phyloP scores from a whole-genome alignment of 2,113 vertebrate genomes.

The Copsychus sechellarum region DNA sequence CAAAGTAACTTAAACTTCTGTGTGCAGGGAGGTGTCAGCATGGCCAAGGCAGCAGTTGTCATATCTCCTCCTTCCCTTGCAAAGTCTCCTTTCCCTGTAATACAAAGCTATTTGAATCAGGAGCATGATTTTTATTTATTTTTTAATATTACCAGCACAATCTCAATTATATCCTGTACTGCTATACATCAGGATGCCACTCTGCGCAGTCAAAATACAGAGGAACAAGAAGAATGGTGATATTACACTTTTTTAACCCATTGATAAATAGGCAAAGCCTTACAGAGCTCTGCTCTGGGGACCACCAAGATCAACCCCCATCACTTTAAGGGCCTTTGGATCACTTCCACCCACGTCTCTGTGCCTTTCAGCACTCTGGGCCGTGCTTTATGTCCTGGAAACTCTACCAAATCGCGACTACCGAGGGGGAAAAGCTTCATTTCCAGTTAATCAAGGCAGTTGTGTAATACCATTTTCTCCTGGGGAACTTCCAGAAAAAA shows the following conservation, averaged over 20 bases:
- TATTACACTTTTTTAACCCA: neutral
- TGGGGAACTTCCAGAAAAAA: slow-evolving; percentile 60
- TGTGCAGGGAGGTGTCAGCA: neutral
- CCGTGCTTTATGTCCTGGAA: slow-evolving; percentile 39
- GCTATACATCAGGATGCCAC: neutral
- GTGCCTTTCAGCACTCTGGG: slow-evolving; percentile 22
- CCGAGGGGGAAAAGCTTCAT: slow-evolving; percentile 55
- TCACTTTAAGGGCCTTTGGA: neutral
- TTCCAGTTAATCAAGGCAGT: slow-evolving; percentile 65
- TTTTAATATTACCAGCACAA: neutral
- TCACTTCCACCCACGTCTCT: neutral
- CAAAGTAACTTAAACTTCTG: neutral
- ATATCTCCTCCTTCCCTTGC: neutral
- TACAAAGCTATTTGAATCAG: neutral
- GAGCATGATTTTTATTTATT: neutral
- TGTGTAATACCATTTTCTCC: slow-evolving; percentile 62
- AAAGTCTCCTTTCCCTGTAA: neutral
- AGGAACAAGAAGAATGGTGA: neutral
- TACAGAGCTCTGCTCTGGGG: neutral
- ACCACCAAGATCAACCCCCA: neutral
- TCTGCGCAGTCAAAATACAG: neutral
- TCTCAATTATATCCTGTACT: neutral
- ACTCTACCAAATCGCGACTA: neutral
- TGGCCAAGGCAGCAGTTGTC: neutral
- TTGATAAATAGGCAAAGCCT: neutral